Conservation (phyloP, 1,140 invertebrate species). For the Lamellibrachia luymesi region DNA sequence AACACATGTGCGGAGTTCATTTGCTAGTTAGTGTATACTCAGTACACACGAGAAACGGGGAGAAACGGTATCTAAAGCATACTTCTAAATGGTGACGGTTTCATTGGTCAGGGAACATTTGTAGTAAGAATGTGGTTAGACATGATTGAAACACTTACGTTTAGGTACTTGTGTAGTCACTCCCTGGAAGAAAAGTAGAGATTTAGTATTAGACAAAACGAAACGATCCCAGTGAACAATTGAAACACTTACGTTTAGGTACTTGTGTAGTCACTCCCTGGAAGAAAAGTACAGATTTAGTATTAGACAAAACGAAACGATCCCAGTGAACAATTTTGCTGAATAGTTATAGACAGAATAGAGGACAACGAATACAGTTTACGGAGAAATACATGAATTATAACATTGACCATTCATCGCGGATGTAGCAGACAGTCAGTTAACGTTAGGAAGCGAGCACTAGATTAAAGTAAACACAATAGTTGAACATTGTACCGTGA, state of each 20-base stretch:
- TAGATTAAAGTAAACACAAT: no score
- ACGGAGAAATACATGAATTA: neutral
- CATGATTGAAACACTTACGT: neutral
- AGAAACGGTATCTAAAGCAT: neutral
- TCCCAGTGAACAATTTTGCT: neutral
- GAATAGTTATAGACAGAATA: neutral
- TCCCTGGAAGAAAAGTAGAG: neutral
- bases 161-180: neutral
- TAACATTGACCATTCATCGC: no score
- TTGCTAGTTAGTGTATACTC: neutral
- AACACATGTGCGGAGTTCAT: neutral
- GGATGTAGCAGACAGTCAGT: no score
- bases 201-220: neutral
- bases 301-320: neutral
- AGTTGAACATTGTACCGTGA: no score
- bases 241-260: neutral
- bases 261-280: neutral
- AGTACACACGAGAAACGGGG: neutral
- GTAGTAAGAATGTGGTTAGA: neutral
- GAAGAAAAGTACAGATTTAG: neutral
- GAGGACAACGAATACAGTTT: neutral
- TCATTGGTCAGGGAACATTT: neutral
- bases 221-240: no score
- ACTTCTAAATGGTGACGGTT: neutral
- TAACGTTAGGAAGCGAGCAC: no score